phyloP scores from a whole-genome alignment of 2,888 invertebrate genomes.

The Cephus runcator region DNA sequence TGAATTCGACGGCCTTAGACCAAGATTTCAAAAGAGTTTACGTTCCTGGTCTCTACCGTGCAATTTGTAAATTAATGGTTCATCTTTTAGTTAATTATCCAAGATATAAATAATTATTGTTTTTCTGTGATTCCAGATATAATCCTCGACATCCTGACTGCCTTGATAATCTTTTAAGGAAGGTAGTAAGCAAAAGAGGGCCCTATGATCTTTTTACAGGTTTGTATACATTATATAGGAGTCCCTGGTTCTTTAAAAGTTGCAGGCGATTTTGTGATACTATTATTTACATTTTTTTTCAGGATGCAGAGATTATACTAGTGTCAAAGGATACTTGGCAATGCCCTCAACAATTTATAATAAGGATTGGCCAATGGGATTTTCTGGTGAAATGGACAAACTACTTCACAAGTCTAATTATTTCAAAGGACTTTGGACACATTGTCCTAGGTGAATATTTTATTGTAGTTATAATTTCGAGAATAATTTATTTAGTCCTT shows the following conservation, averaged over 20 bases:
- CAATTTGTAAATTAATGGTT: conserved; percentile 24
- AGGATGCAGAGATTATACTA: conserved; percentile 9
- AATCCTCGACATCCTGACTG: conserved; percentile 23
- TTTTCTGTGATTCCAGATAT: conserved; percentile 25
- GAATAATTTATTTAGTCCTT: background rate
- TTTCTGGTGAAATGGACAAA: conserved; percentile 30
- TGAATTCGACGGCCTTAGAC: conserved; percentile 33
- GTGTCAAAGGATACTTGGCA: conserved; percentile 1
- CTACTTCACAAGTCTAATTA: conserved; percentile 31
- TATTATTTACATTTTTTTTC: background rate
- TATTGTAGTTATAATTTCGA: background rate
- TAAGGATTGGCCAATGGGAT: conserved; percentile 31
- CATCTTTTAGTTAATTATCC: background rate
- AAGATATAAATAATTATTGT: background rate
- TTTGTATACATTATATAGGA: conserved; percentile 3
- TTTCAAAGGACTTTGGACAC: conserved; percentile 37
- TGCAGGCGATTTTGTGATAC: background rate
- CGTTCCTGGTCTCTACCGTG: conserved; percentile 26
- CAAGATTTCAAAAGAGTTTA: conserved; percentile 24
- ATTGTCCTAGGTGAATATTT: conserved; percentile 32
- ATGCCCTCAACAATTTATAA: conserved; percentile 3
- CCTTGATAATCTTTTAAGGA: conserved; percentile 27
- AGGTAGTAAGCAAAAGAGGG: conserved; percentile 34
- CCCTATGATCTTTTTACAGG: conserved; percentile 46
- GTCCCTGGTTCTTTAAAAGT: too few relatives aligned